These are phyloP conservation scores for Cathartes aura DNA, from an alignment of 2,113 vertebrate genomes.

Conservation along the genomic window DNA sequence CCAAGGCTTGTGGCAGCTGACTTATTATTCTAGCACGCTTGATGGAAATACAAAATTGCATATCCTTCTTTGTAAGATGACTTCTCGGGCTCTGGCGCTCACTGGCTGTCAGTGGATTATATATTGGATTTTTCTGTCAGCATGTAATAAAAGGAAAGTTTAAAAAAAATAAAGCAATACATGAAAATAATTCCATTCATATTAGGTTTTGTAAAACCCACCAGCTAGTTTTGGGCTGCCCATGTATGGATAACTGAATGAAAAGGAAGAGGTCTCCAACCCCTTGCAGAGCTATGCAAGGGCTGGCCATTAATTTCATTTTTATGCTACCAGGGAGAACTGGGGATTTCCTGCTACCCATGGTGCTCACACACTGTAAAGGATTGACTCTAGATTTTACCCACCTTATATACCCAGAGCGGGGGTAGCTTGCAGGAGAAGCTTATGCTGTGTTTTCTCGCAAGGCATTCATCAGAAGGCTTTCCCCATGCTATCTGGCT, in stretches of 20 bases:
- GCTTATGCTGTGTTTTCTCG: neutral
- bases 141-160: slow-evolving; percentile 59
- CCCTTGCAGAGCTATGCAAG: neutral
- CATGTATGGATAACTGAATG: slow-evolving; percentile 48
- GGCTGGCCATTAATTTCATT: slow-evolving; percentile 32
- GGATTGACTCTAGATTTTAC: neutral
- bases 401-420: neutral
- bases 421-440: neutral
- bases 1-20: slow-evolving; percentile 42
- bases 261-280: slow-evolving; percentile 26
- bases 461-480: neutral
- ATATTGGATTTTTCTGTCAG: slow-evolving; percentile 60
- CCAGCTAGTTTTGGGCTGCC: neutral
- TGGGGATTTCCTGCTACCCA: slow-evolving; percentile 52
- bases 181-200: slow-evolving; percentile 61
- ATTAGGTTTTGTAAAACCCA: slow-evolving; percentile 58
- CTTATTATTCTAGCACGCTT: slow-evolving; percentile 55
- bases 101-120: slow-evolving; percentile 46
- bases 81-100: neutral
- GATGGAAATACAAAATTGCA: slow-evolving; percentile 64
- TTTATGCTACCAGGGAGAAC: slow-evolving; percentile 28
- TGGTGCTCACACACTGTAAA: neutral
- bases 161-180: slow-evolving; percentile 26
- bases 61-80: slow-evolving; percentile 53
- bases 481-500: neutral